A percentile compares a stretch with the other conserved stretches of the same genome.
Evolutionary conservation across 2,888 invertebrate genomes (phyloP).

Genomic region (Aromia moschata): DNA sequence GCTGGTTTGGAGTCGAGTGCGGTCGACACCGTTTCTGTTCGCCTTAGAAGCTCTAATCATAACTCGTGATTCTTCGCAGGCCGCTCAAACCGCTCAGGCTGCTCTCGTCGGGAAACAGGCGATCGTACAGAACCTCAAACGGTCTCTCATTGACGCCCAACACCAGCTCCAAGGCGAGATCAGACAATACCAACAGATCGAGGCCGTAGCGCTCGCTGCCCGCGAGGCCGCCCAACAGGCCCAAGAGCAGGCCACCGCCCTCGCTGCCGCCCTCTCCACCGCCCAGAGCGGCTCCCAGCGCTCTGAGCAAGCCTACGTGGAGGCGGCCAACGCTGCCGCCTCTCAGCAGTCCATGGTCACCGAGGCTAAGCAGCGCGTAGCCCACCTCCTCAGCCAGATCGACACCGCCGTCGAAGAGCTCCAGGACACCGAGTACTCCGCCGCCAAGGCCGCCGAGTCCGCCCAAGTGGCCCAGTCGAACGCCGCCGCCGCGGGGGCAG

Average conservation of each 20-base stretch:
- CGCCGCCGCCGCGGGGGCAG: conserved; percentile 67
- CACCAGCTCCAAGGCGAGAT: conserved; percentile 72
- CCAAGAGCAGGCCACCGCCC: conserved; percentile 70
- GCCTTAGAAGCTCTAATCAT: too few relatives aligned
- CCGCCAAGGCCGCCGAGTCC: conserved; percentile 71
- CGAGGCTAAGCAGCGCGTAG: conserved; percentile 72
- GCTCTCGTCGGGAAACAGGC: conserved; percentile 70
- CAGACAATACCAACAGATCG: conserved; percentile 74
- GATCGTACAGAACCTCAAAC: conserved; percentile 66
- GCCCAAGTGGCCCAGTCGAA: conserved; percentile 77
- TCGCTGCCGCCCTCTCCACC: conserved; percentile 72
- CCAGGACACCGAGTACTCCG: conserved; percentile 74
- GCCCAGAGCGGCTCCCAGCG: conserved; percentile 41
- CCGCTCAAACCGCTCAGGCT: conserved; percentile 70
- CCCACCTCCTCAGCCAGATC: conserved; percentile 72
- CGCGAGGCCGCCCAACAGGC: conserved; percentile 76
- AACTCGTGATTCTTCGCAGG: too few relatives aligned
- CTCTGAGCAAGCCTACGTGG: conserved; percentile 32
- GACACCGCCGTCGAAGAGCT: conserved; percentile 73
- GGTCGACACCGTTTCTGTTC: conserved; percentile 5
- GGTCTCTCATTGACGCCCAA: conserved; percentile 74
- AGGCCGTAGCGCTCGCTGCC: conserved; percentile 72
- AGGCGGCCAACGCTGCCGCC: conserved; percentile 36
- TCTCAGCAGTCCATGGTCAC: conserved; percentile 38
- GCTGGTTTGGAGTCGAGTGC: too few relatives aligned